phyloP scores from a whole-genome alignment of 2,888 invertebrate species.

The Xestia sexstrigata region DNA sequence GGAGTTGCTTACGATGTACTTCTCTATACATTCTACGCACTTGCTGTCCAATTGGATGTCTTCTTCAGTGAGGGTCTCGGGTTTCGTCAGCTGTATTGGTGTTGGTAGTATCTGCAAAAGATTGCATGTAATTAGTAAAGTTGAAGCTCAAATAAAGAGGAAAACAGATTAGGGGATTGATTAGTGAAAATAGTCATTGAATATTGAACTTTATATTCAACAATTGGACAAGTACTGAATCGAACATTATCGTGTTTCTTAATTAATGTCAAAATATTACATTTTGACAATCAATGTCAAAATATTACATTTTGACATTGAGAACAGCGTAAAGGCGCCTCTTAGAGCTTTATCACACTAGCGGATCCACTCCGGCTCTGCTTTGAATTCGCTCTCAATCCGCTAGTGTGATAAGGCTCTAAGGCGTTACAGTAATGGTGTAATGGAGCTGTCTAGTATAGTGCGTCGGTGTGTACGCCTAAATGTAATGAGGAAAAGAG shows the following conservation, averaged over 20 bases:
- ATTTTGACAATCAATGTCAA: too few relatives aligned
- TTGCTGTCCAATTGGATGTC: constrained; percentile 89
- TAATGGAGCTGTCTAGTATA: background rate
- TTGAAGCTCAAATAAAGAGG: background rate
- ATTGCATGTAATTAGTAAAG: background rate
- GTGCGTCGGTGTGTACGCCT: background rate
- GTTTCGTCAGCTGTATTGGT: constrained; percentile 83
- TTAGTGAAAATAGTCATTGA: background rate
- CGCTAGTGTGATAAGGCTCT: too few relatives aligned
- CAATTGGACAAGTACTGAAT: background rate
- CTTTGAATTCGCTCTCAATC: too few relatives aligned
- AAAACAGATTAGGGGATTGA: background rate
- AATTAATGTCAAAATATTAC: too few relatives aligned
- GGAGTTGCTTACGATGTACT: constrained; percentile 91
- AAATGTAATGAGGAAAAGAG: background rate
- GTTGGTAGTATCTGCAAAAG: constrained; percentile 82
- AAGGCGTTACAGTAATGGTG: background rate
- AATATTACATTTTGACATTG: too few relatives aligned
- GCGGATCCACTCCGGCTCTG: too few relatives aligned
- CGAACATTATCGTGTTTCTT: background rate
- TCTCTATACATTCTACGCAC: constrained; percentile 90
- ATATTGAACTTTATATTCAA: background rate
- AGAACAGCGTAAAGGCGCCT: too few relatives aligned
- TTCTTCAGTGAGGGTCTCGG: constrained; percentile 89
- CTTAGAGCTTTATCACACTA: too few relatives aligned